Evolutionary conservation across 2,797 vertebrate species (phyloP), one percentile per base, ranked within the genome.

Genomic region (Luscinia megarhynchos): DNA sequence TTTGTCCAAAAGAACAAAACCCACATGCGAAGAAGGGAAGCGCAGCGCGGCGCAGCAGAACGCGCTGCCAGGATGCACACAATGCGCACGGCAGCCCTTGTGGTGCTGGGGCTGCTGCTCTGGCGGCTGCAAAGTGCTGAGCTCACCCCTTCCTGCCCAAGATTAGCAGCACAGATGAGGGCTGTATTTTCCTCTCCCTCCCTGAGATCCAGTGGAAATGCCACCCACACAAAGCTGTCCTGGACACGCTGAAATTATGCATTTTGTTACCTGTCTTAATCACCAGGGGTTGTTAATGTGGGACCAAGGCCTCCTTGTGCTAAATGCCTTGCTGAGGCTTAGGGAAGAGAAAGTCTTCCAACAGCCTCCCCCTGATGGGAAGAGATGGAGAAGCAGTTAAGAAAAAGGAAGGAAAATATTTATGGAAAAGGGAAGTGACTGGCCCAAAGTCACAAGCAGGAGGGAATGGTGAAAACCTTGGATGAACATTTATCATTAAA

Each of bases 1-100:
- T 94, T 96, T 96, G 79, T 96, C 94, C 79, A n/a, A 77, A 68
- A 87, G 83, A 91, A 96, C 95, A 96, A 95, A 97, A 90, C 91
- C 57, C 3, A 30, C 45, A 36, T 82, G 79, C 18, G 3, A 92
- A 89, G 84, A 34, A 80, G 94, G 94, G 95, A 95, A 94, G 16
- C 1, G 5, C 76, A 55, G 80, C 61, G 23, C 82, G n/a, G 92
- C 29, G 1, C 32, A 41, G 74, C 75, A 45, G 22, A 3, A 8
- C 8, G 43, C 34, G 2, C 2, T 46, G 89, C 91, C 92, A 94
- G 87, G 90, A 93, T 36, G 72, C 62, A 57, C 72, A 95, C 89
- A 95, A 95, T 64, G 75, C 82, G 4, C 34, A 1, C 16, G 0
- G 72, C 57, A 81, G 68, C 72, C 2, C 11, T 3, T 2, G 34